These are phyloP conservation scores for Cyphomyrus discorhynchus DNA, from an alignment of 2,113 vertebrate species.

Conservation along the genomic window DNA sequence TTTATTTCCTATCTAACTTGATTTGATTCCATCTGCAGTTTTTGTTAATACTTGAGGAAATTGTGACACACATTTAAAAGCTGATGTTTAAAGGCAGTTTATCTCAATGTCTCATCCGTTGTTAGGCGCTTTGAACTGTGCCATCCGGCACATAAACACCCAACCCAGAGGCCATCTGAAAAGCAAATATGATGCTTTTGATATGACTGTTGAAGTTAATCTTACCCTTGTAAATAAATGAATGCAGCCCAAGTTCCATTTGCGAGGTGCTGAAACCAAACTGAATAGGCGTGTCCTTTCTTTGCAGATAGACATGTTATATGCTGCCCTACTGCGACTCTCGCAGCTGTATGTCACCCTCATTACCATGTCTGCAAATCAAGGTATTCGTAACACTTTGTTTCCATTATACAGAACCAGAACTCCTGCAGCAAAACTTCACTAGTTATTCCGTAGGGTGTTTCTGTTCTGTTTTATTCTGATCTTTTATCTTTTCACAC, in stretches of 20 bases:
- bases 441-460: neutral
- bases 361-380: constrained; percentile 43
- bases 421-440: neutral
- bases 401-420: neutral
- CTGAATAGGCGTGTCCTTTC: neutral
- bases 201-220: neutral
- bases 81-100: neutral
- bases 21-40: neutral
- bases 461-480: neutral
- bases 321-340: constrained; percentile 33
- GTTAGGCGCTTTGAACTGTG: neutral
- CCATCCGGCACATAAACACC: neutral
- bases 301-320: constrained; percentile 47
- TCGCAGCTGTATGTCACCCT: constrained; percentile 53
- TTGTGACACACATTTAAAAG: neutral
- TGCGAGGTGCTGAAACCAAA: constrained; percentile 12
- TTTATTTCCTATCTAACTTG: neutral
- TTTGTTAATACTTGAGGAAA: neutral
- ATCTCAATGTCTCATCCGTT: neutral
- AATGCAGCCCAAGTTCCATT: neutral
- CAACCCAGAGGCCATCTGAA: neutral
- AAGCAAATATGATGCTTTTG: neutral
- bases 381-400: constrained; percentile 40
- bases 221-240: neutral
- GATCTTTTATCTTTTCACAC: neutral